A percentile compares a stretch with the other conserved stretches of the same genome.
Conservation (phyloP, 1,140 invertebrate species). For the Pentalonia nigronervosa region DNA sequence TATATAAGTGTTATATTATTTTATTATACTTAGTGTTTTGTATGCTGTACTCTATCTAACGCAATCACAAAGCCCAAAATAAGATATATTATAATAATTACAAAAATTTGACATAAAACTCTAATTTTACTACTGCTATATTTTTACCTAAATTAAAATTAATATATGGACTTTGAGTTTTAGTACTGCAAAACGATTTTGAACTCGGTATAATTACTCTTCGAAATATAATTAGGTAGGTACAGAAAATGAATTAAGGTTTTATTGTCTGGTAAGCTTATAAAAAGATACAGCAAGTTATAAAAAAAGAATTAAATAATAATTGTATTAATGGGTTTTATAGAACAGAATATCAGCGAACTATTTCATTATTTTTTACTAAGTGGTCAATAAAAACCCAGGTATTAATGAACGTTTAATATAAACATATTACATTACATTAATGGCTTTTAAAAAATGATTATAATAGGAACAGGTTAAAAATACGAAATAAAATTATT, state of each 20-base stretch:
- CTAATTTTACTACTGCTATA: background rate
- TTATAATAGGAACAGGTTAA: background rate
- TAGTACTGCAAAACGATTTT: too few relatives aligned
- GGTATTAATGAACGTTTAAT: background rate
- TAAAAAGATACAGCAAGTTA: too few relatives aligned
- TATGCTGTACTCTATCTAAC: background rate
- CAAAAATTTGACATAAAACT: background rate
- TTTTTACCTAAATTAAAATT: background rate
- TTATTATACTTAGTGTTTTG: background rate
- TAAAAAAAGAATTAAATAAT: background rate
- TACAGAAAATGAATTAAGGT: background rate
- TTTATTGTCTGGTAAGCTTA: background rate
- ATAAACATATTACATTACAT: background rate
- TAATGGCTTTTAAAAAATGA: background rate
- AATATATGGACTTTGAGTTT: background rate
- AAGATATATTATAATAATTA: constrained; percentile 9
- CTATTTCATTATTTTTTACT: background rate
- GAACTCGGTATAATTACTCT: too few relatives aligned
- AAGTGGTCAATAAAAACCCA: constrained; percentile 5
- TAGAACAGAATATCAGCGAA: background rate
- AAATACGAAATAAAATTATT: background rate
- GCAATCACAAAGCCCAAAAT: background rate
- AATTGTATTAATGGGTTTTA: background rate
- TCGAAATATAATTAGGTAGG: too few relatives aligned
- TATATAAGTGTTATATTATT: constrained; percentile 8